Percentiles rank a stretch among this genome's conserved stretches.
These are phyloP conservation scores for Penaeus vannamei DNA, from an alignment of 1,140 invertebrate genomes.

Conservation along the genomic window DNA sequence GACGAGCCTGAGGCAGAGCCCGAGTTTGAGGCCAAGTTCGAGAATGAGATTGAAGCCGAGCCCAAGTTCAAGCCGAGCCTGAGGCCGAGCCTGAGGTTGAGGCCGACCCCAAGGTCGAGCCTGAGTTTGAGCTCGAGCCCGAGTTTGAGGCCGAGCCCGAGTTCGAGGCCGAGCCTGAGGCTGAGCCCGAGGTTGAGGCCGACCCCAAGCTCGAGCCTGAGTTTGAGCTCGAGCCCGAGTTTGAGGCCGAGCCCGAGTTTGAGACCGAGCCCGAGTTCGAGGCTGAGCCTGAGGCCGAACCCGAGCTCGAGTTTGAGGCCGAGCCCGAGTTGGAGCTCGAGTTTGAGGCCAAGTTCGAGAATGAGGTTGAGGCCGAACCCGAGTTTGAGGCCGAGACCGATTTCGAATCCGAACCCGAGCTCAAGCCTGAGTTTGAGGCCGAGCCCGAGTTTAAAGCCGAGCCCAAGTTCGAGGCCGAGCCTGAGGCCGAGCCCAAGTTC, in stretches of 20 bases:
- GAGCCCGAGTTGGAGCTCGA: not conserved
- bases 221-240: not conserved
- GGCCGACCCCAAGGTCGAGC: not conserved
- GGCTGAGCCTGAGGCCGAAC: not conserved
- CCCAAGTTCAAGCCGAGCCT: no score
- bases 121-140: not conserved
- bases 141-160: not conserved
- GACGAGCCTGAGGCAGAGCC: not conserved
- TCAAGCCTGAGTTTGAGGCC: no score
- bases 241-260: constrained; percentile 2
- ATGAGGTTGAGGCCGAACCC: not conserved
- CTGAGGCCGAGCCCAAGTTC: no score
- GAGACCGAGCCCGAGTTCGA: not conserved
- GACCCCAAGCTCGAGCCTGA: not conserved
- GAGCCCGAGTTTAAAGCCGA: no score
- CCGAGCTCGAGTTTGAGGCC: not conserved
- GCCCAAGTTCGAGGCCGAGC: no score
- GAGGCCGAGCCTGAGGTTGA: no score
- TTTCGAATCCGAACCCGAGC: no score
- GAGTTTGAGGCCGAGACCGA: no score
- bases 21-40: not conserved
- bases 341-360: no score
- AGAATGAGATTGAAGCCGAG: not conserved
- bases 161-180: not conserved
- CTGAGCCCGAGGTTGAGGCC: not conserved